phyloP scores from a whole-genome alignment of 2,797 vertebrate species.

The Arctocebus calabarensis region DNA sequence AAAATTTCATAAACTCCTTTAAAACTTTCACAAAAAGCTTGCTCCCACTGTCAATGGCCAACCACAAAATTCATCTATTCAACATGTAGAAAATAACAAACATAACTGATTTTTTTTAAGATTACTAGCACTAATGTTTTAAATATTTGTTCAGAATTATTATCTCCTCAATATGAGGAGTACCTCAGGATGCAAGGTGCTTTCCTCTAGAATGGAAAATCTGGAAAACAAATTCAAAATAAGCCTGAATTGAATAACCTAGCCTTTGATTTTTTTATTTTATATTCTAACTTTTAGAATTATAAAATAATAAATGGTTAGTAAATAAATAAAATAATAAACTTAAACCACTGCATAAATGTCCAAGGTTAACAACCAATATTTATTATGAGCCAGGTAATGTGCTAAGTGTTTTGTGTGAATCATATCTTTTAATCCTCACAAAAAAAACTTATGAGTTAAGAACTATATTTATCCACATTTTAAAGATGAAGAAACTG shows the following conservation, averaged over 20 bases:
- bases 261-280: slow-evolving; percentile 28
- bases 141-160: slow-evolving; percentile 8
- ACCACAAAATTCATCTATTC: not conserved
- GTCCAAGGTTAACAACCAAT: not conserved
- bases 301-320: not conserved
- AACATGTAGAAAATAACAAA: not conserved
- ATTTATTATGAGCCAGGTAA: not conserved
- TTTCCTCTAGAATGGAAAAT: slow-evolving; percentile 6
- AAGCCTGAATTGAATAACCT: not conserved
- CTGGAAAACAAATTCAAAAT: not conserved
- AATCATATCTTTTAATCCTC: not conserved
- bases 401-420: not conserved
- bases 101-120: not conserved
- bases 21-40: slow-evolving; percentile 22
- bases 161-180: not conserved
- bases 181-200: not conserved
- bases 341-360: not conserved
- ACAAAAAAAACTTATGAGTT: not conserved
- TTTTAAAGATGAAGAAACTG: not conserved
- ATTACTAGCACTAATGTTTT: not conserved
- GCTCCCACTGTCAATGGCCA: not conserved
- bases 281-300: slow-evolving; percentile 15
- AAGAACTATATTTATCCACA: not conserved
- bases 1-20: not conserved
- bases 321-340: slow-evolving; percentile 2